Evolutionary conservation across 2,113 vertebrate genomes (phyloP).

Genomic region (Chrysemys picta): DNA sequence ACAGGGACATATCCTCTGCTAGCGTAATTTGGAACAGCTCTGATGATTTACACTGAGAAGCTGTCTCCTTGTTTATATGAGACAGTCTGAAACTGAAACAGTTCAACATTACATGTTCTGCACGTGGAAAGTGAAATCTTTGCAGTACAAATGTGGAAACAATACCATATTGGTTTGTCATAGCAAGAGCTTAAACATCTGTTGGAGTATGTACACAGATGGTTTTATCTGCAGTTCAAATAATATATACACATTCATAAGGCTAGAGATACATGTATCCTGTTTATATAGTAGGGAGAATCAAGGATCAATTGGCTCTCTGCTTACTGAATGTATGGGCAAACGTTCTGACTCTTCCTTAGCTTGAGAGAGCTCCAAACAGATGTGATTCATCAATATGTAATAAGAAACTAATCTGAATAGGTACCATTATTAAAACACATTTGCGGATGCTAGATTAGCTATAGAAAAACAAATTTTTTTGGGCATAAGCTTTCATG

Average conservation of each 20-base stretch:
- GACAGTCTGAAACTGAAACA: not conserved
- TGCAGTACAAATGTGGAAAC: constrained; percentile 12
- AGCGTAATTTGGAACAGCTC: not conserved
- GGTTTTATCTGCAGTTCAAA: not conserved
- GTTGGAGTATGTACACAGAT: not conserved
- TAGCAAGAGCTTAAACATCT: not conserved
- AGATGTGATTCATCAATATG: constrained; percentile 52
- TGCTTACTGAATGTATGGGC: not conserved
- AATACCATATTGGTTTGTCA: not conserved
- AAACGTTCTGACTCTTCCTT: not conserved
- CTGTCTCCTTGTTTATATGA: not conserved
- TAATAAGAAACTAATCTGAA: constrained; percentile 56
- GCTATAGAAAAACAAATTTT: constrained; percentile 45
- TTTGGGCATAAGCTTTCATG: no score
- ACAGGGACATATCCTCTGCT: not conserved
- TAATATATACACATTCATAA: not conserved
- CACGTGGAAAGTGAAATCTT: not conserved
- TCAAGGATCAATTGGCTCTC: not conserved
- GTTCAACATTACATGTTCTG: not conserved
- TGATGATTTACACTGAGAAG: not conserved
- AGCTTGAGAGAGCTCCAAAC: constrained; percentile 29
- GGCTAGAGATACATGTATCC: not conserved
- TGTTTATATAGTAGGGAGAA: not conserved
- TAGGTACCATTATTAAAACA: constrained; percentile 58
- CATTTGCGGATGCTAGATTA: constrained; percentile 51